Percentiles rank a stretch among this genome's conserved stretches.
phyloP scores from a whole-genome alignment of 2,888 invertebrate species.

The Cylloceria caligata region DNA sequence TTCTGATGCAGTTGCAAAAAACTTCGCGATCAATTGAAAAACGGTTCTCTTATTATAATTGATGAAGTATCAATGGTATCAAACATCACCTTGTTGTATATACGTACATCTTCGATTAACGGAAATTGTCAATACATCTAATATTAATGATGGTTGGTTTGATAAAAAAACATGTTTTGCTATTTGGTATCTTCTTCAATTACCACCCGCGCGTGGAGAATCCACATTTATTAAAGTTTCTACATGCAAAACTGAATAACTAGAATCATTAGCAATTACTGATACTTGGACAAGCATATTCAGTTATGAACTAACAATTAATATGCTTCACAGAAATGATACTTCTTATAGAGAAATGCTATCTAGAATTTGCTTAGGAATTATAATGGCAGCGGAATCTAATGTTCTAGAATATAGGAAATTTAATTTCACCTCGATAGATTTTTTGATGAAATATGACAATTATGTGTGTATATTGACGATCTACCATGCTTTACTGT shows the following conservation, averaged over 20 bases:
- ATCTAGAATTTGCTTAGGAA: constrained; percentile 61
- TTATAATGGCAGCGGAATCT: constrained; percentile 30
- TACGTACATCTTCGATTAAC: no score
- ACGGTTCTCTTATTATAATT: constrained; percentile 49
- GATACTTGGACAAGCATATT: no score
- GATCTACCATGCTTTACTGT: constrained; percentile 72
- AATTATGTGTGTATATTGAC: constrained; percentile 70
- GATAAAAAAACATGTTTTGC: no score
- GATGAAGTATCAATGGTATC: constrained; percentile 63
- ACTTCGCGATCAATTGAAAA: constrained; percentile 32
- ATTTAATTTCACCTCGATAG: constrained; percentile 31
- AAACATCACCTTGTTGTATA: constrained; percentile 43
- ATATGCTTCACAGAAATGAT: constrained; percentile 72
- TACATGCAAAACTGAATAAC: no score
- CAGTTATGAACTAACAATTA: no score
- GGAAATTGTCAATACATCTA: no score
- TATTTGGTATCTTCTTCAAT: no score
- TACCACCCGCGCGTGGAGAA: no score
- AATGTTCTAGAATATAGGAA: constrained; percentile 47
- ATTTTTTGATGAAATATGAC: constrained; percentile 58
- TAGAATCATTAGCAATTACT: no score
- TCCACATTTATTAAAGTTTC: no score
- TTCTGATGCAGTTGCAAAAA: constrained; percentile 47
- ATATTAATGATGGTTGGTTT: no score
- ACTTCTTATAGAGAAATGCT: constrained; percentile 70